Conservation (phyloP, 1,140 invertebrate genomes). For the Parapsyche elsis region DNA sequence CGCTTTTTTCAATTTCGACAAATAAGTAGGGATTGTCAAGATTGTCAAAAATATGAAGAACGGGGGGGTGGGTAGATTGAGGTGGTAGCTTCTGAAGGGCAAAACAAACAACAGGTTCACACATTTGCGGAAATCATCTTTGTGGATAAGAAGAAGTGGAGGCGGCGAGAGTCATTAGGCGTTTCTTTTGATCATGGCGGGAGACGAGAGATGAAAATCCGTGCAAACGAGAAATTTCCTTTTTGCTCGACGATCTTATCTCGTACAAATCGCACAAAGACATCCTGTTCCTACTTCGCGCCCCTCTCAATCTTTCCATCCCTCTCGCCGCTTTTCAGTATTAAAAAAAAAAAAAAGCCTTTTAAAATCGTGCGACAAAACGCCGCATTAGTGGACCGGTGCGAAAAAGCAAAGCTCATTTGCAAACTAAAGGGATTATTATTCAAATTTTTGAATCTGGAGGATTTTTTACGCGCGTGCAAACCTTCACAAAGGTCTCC, state of each 20-base stretch:
- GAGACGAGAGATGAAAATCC: slow-evolving; percentile 35
- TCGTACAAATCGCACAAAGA: neutral
- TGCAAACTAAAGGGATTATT: slow-evolving; percentile 39
- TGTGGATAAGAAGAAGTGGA: neutral
- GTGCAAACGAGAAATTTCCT: slow-evolving; percentile 39
- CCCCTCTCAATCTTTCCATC: no score
- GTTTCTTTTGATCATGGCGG: slow-evolving; percentile 48
- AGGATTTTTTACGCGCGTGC: neutral
- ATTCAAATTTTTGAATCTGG: slow-evolving; percentile 20
- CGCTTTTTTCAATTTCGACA: slow-evolving; percentile 54
- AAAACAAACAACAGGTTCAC: slow-evolving; percentile 25
- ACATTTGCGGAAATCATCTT: slow-evolving; percentile 33
- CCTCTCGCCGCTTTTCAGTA: neutral
- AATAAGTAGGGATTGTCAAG: slow-evolving; percentile 22
- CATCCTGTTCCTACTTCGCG: neutral
- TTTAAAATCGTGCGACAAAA: slow-evolving; percentile 20
- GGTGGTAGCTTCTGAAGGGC: neutral
- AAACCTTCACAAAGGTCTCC: slow-evolving; percentile 5
- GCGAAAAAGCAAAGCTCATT: slow-evolving; percentile 43
- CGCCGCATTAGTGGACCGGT: slow-evolving; percentile 16
- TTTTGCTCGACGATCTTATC: slow-evolving; percentile 31
- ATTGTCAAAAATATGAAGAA: neutral
- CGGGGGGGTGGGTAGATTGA: neutral
- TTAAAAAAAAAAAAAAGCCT: neutral
- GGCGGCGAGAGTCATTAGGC: slow-evolving; percentile 51